Evolutionary conservation across 2,113 vertebrate species (phyloP).

Genomic region (Leptocoma aspasia): DNA sequence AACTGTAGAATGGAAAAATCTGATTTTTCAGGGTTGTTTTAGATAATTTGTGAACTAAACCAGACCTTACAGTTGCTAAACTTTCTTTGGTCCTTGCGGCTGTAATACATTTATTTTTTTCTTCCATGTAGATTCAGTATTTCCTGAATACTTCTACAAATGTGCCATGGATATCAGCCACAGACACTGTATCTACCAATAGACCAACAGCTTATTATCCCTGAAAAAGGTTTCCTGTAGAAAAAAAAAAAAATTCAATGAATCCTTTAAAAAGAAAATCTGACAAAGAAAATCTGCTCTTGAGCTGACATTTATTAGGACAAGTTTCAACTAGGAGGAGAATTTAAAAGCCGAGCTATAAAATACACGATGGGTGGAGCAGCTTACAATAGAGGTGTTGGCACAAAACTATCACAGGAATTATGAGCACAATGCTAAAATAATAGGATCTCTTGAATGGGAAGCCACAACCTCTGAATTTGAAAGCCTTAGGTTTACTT

Average conservation of each 20-base stretch:
- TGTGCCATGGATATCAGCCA: not conserved
- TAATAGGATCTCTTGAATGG: not conserved
- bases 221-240: not conserved
- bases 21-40: not conserved
- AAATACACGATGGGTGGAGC: not conserved
- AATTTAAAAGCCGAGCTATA: not conserved
- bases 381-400: not conserved
- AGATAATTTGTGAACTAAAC: fast-evolving
- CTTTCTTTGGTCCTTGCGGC: not conserved
- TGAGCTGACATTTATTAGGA: not conserved
- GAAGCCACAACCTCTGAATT: not conserved
- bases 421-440: slow-evolving; percentile 1
- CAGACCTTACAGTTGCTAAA: not conserved
- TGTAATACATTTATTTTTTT: not conserved
- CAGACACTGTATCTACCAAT: fast-evolving
- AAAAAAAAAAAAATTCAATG: not conserved
- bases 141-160: not conserved
- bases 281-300: not conserved
- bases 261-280: not conserved
- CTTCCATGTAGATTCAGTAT: not conserved
- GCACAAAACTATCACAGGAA: not conserved
- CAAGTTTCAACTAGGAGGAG: slow-evolving; percentile 27
- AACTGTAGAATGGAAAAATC: not conserved
- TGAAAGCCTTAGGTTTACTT: not conserved
- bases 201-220: not conserved